phyloP scores from a whole-genome alignment of 92 coral and sea anemone species.

The Porites cylindrica region DNA sequence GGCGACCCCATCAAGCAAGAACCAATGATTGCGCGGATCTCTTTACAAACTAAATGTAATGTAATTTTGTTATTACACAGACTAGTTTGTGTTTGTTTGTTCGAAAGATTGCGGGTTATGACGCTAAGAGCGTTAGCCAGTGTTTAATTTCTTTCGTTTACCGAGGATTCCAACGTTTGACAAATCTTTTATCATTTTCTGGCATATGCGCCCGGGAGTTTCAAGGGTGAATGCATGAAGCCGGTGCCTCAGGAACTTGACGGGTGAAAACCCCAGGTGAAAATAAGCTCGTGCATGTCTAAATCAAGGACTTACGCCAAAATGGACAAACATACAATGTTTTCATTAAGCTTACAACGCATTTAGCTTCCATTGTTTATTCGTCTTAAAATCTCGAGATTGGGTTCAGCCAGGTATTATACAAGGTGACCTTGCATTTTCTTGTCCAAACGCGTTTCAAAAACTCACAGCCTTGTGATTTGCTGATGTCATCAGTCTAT shows the following conservation, averaged over 20 bases:
- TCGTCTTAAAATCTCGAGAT: slow-evolving; percentile 23
- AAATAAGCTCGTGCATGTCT: slow-evolving; percentile 3
- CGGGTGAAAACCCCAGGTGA: not conserved
- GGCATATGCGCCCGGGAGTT: not conserved
- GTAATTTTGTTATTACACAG: slow-evolving; percentile 91
- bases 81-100: slow-evolving; percentile 62
- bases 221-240: no score
- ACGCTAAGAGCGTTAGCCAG: slow-evolving; percentile 12
- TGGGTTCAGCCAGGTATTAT: slow-evolving; percentile 34
- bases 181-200: not conserved
- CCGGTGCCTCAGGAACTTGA: not conserved
- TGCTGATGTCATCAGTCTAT: not conserved
- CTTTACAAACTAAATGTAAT: slow-evolving; percentile 67
- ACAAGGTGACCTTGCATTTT: slow-evolving; percentile 21
- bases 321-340: slow-evolving; percentile 38
- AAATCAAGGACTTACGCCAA: slow-evolving; percentile 20
- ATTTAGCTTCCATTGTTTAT: slow-evolving; percentile 43
- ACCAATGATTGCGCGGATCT: slow-evolving; percentile 66
- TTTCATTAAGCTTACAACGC: slow-evolving; percentile 48
- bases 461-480: not conserved
- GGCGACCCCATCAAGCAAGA: slow-evolving; percentile 69
- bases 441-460: slow-evolving; percentile 30
- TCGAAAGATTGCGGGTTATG: slow-evolving; percentile 21
- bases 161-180: not conserved
- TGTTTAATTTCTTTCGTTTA: slow-evolving; percentile 5